phyloP scores from a whole-genome alignment of 2,888 invertebrate genomes.

The Melikaiella ostensackeni region DNA sequence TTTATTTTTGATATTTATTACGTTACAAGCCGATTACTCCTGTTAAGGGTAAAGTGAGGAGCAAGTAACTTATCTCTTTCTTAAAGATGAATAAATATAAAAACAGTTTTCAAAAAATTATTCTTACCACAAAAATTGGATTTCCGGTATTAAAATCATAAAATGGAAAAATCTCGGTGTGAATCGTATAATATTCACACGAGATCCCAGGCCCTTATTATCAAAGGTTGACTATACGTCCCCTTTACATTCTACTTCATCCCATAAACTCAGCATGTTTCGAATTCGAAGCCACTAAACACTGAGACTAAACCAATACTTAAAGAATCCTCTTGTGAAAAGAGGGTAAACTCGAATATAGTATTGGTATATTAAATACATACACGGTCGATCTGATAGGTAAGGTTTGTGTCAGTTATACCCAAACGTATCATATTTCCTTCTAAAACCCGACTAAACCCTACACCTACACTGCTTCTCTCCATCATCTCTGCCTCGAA shows the following conservation, averaged over 20 bases:
- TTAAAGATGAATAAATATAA: not conserved
- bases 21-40: not conserved
- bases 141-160: not conserved
- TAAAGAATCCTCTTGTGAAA: not conserved
- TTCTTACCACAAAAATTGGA: no score
- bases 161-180: not conserved
- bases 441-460: not conserved
- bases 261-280: constrained; percentile 29
- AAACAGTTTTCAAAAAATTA: no score
- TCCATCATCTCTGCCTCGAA: constrained; percentile 14
- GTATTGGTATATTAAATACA: not conserved
- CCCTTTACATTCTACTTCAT: not conserved
- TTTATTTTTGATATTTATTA: no score
- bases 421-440: constrained; percentile 35
- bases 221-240: not conserved
- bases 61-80: not conserved
- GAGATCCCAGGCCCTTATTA: not conserved
- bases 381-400: not conserved
- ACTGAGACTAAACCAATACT: not conserved
- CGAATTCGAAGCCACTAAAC: constrained; percentile 33
- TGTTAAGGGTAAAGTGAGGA: no score
- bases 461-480: constrained; percentile 2
- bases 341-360: not conserved
- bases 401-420: constrained; percentile 4
- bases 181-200: not conserved